Conservation (phyloP, 2,797 vertebrate genomes). For the Pristis pectinata region DNA sequence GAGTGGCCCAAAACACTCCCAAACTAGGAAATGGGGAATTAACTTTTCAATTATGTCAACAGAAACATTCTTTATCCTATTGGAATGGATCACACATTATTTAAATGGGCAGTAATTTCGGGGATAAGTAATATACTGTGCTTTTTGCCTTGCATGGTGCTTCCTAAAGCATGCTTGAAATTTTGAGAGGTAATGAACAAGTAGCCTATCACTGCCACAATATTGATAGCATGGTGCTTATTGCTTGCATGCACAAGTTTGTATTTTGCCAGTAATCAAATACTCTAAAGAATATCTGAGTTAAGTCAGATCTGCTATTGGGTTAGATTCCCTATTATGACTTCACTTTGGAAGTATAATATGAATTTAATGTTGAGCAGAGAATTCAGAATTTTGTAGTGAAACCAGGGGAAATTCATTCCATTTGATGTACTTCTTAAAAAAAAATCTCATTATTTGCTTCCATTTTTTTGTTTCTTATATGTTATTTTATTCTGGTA, state of each 20-base stretch:
- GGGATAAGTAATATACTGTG: neutral
- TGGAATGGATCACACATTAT: constrained; percentile 37
- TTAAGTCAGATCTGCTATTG: neutral
- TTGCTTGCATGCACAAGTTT: constrained; percentile 29
- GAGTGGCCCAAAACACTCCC: neutral
- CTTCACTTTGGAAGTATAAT: neutral
- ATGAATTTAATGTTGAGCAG: neutral
- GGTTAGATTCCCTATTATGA: neutral
- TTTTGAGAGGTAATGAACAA: neutral
- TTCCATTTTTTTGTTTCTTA: neutral
- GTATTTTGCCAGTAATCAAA: constrained; percentile 13
- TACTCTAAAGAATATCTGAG: neutral
- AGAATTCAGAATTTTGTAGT: neutral
- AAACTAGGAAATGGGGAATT: neutral
- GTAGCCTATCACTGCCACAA: neutral
- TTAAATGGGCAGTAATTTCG: neutral
- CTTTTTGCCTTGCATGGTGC: constrained; percentile 13
- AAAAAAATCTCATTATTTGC: neutral
- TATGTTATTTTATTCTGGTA: constrained; percentile 6
- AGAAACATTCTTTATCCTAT: neutral
- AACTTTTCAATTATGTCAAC: neutral
- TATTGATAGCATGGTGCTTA: constrained; percentile 12
- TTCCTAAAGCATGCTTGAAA: constrained; percentile 24
- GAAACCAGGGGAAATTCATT: neutral
- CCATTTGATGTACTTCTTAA: neutral